phyloP scores from a whole-genome alignment of 2,888 invertebrate genomes.

The Dugesia japonica region DNA sequence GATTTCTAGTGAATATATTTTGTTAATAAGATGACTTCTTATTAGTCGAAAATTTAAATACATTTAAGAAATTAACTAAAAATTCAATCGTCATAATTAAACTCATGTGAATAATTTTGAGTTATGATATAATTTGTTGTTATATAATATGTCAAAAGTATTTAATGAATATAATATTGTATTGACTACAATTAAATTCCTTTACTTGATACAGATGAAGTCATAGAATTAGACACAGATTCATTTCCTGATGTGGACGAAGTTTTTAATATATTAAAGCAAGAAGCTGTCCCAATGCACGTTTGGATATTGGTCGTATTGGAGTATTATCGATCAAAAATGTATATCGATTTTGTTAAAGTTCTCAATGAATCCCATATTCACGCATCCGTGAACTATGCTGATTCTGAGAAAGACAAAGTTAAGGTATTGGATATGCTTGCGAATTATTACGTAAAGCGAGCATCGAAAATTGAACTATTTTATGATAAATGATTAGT shows the following conservation, averaged over 20 bases:
- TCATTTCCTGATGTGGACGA: slow-evolving; percentile 87
- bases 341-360: neutral
- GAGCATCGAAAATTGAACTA: slow-evolving; percentile 40
- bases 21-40: too few species aligned
- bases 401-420: slow-evolving; percentile 80
- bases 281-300: slow-evolving; percentile 76
- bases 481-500: too few species aligned
- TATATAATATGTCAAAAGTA: too few species aligned
- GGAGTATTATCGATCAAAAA: slow-evolving; percentile 61
- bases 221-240: slow-evolving; percentile 67
- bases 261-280: slow-evolving; percentile 75
- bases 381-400: slow-evolving; percentile 53
- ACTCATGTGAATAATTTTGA: too few species aligned
- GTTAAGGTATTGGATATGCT: slow-evolving; percentile 92
- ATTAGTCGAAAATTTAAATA: too few species aligned
- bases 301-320: slow-evolving; percentile 46
- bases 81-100: too few species aligned
- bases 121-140: too few species aligned
- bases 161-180: too few species aligned
- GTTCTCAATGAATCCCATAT: neutral
- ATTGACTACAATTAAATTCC: slow-evolving; percentile 60
- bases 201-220: slow-evolving; percentile 71
- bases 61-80: too few species aligned
- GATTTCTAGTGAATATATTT: too few species aligned
- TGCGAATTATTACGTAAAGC: slow-evolving; percentile 88